Base-by-base conservation (phyloP, 2,888 invertebrate genomes). In the Polietes domitor region DNA sequence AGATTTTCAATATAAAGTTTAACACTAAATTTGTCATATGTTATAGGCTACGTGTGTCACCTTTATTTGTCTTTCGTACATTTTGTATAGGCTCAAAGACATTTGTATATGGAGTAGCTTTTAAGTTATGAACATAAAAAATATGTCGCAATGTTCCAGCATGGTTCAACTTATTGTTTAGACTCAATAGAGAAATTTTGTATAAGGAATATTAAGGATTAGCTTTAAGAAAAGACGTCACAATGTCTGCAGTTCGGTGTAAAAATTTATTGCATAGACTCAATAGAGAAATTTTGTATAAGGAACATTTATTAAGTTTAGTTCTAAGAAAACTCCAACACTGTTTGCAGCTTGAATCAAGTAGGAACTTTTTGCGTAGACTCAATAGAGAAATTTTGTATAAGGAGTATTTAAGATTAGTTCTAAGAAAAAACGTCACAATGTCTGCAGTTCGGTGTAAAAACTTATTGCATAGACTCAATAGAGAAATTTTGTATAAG, bases 231-330 rank as follows among this genome's bases (percentile, higher is more conserved):
- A 3, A 61, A 61, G 2, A 12, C 19, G 9, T 24, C 37, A 37
- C 17, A 68, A 32, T 70, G 21, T 24, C n/a, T 6, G 6, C 9
- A n/a, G 32, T 7, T 10, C 12, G 4, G 37, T 37, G 4, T 9
- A n/a, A n/a, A n/a, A 74, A 37, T 28, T 79, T 73, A 15, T 79
- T 80, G 79, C 55, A 32, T 55, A 68, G 63, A 21, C 73, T 73
- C 79, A 80, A 55, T 80, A 80, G 74, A 80, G 74, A 74, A 55
- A 68, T 68, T 78, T 73, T 63, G 43, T 74, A 55, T 70, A 73
- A 68, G 47, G n/a, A 47, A 6, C n/a, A 47, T 12, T 47, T n/a
- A n/a, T n/a, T n/a, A n/a, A 47, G 47, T 6, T 47, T 47, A 47
- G 47, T 47, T 47, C 2, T n/a, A 7, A 3, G 37, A 37, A 37